These are phyloP conservation scores for Dilophus febrilis DNA, from an alignment of 2,888 invertebrate species.

Conservation along the genomic window DNA sequence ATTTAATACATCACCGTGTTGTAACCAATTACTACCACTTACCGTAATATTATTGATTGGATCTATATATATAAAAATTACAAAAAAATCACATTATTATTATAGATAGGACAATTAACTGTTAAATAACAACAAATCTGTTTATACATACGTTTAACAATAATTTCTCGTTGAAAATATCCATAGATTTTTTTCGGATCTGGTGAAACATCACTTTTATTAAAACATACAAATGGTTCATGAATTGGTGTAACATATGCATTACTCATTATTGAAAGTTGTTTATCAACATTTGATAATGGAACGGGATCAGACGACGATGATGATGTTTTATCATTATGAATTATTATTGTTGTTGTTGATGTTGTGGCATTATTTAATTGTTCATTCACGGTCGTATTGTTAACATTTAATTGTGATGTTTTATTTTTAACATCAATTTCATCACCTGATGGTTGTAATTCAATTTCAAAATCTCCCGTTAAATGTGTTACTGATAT, in stretches of 20 bases:
- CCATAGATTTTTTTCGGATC: slow-evolving; percentile 55
- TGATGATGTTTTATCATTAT: too few species aligned
- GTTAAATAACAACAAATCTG: slow-evolving; percentile 1
- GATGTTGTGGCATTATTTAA: not conserved
- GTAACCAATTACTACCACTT: slow-evolving; percentile 64
- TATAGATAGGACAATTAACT: not conserved
- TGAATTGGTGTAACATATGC: too few species aligned
- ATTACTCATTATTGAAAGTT: too few species aligned
- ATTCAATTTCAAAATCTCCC: slow-evolving; percentile 15
- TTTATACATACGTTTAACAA: slow-evolving; percentile 43
- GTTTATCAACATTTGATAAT: too few species aligned
- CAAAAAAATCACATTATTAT: slow-evolving; percentile 6
- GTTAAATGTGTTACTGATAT: not conserved
- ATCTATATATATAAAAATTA: slow-evolving; percentile 33
- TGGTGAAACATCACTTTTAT: slow-evolving; percentile 41
- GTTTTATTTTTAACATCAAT: slow-evolving; percentile 10
- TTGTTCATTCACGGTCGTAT: slow-evolving; percentile 3
- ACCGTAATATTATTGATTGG: slow-evolving; percentile 53
- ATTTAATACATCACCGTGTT: slow-evolving; percentile 60
- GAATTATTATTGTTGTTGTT: too few species aligned
- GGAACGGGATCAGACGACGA: too few species aligned
- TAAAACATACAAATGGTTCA: slow-evolving; percentile 37
- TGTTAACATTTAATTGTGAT: slow-evolving; percentile 10
- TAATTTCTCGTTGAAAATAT: slow-evolving; percentile 45
- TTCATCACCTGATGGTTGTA: slow-evolving; percentile 13